Base-by-base conservation (phyloP, 2,888 invertebrate species). In the Fabriciana adippe region DNA sequence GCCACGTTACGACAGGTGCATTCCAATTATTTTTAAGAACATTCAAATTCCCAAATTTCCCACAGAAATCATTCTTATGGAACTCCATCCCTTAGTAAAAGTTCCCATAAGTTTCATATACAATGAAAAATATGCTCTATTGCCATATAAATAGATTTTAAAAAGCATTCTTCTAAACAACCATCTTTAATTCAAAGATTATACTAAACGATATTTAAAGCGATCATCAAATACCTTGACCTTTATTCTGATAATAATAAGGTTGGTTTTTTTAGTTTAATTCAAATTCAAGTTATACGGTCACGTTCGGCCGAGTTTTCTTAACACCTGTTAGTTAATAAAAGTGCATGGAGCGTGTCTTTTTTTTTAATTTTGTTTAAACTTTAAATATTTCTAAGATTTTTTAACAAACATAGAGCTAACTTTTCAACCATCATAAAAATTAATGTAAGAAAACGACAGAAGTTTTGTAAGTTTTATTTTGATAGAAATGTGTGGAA, bases 1-100 rank as follows among this genome's bases (percentile, higher is more conserved):
- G 35, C 35, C 35, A 41, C 35, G 11, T 8, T 41, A 26, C 31
- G 18, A 47, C 64, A 56, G 67, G 60, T 60, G 67, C 50, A 55
- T 55, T 41, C 35, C n/a, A 45, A 16, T 53, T 53, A n/a, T 53
- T 47, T 55, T 48, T 18, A 26, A 62, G 35, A 54, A 35, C n/a
- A 13, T 16, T 14, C 14, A 47, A 82, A 79, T 78, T 73, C 74
- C 75, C 67, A 68, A 56, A 48, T 31, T 84, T 87, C 87, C 75
- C 87, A 87, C 87, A 81, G 64, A 69, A 82, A 70, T 55, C 78
- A 79, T 64, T 78, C 75, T 72, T 68, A 81, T 77, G 84, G 86
- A 86, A 87, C 86, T 75, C 45, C 64, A 47, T 55, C 53, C 59
- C 64, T 47, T 63, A 68, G 68, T 65, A 68, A 56, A 60, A 53